Evolutionary conservation across 2,888 invertebrate genomes (phyloP), one percentile per base, ranked within the genome.

Genomic region (Ophion obscuratus): DNA sequence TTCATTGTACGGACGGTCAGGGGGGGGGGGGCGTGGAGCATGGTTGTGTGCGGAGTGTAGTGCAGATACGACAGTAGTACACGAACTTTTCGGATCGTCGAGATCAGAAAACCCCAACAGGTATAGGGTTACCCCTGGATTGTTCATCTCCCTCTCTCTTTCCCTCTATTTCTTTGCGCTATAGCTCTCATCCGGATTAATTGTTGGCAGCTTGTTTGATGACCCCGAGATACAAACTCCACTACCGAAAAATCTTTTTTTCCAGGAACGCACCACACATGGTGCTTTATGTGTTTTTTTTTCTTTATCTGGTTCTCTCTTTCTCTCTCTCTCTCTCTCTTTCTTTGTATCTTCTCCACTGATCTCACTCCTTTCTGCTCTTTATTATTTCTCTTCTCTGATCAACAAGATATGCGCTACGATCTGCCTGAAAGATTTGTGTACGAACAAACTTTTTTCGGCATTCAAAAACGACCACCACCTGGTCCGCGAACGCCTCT

Each of bases 191-290:
- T 84, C 87, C 90, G 92, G 93, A 93, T 93, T 93, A 93, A 93
- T 93, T 92, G 92, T 92, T 91, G 91, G 91, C 91, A 90, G 91
- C 90, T 81, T 81, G 91, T 83, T 90, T 89, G 92, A 92, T 91
- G 86, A 82, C 73, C 84, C 86, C 85, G 85, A 85, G 88, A 87
- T 88, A 89, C 82, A 87, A 84, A 84, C 83, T 88, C 78, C 75
- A 83, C 89, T 82, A 82, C 82, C 82, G 82, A 85, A 83, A 86
- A 76, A 86, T 73, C 80, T 81, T 67, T 75, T 70, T 76, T 86
- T 86, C 80, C 67, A 47, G 79, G 83, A 83, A 83, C 71, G 47
- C 40, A 62, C 75, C 70, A 62, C 59, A 76, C 75, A 68, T 64
- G 66, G 44, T 59, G 70, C 20, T 44, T 47, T 27, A 36, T 14